These are phyloP conservation scores for Uromys caudimaculatus DNA, from an alignment of 2,797 vertebrate species.

Conservation along the genomic window DNA sequence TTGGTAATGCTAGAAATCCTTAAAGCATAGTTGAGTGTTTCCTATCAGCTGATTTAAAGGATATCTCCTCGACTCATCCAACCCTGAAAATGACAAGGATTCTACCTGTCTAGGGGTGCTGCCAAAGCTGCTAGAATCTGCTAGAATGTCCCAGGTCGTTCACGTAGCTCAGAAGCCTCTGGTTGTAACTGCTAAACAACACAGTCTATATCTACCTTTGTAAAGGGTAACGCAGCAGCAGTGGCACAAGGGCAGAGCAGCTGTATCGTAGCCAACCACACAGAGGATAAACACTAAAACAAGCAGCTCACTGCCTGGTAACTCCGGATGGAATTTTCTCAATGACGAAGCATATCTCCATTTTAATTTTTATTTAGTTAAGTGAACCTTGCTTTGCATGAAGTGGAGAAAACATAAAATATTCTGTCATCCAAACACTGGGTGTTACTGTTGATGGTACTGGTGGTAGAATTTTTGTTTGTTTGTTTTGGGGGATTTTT, in stretches of 20 bases:
- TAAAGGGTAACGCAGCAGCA: not conserved
- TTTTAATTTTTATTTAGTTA: not conserved
- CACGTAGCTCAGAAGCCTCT: not conserved
- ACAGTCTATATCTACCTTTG: not conserved
- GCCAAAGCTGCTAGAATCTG: not conserved
- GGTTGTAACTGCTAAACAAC: not conserved
- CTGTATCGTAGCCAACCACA: not conserved
- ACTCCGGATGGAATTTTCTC: not conserved
- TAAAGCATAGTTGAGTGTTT: slow-evolving; percentile 48
- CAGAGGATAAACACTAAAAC: not conserved
- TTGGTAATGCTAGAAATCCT: slow-evolving; percentile 43
- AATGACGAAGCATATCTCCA: not conserved
- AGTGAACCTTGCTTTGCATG: not conserved
- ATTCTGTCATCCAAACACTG: not conserved
- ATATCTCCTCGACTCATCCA: not conserved
- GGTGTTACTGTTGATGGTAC: not conserved
- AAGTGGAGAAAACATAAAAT: slow-evolving; percentile 37
- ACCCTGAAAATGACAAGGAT: not conserved
- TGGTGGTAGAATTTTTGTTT: not conserved
- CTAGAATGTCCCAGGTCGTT: not conserved
- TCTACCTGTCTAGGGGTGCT: slow-evolving; percentile 24
- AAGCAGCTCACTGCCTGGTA: not conserved
- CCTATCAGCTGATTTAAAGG: slow-evolving; percentile 29
- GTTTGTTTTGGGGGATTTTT: not conserved
- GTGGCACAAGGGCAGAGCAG: not conserved